These are phyloP conservation scores for Orthosia gothica DNA, from an alignment of 2,888 invertebrate genomes.

Conservation along the genomic window DNA sequence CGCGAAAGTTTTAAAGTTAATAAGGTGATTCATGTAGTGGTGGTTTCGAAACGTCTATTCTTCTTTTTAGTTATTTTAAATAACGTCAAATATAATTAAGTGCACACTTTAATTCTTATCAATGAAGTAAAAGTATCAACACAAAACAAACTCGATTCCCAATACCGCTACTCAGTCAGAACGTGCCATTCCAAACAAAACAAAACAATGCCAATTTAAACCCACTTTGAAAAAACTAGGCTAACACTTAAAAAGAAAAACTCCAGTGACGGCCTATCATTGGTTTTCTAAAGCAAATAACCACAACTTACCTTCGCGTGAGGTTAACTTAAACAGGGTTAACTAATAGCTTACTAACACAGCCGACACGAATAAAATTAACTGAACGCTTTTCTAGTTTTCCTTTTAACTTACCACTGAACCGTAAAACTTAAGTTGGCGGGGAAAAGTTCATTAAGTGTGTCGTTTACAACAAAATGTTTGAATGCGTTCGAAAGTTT, in stretches of 20 bases:
- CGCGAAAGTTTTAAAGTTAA: too few species aligned
- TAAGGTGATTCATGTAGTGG: too few species aligned
- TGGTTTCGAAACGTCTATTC: too few species aligned
- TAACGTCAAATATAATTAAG: not conserved
- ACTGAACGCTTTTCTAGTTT: conserved; percentile 61
- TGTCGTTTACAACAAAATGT: conserved; percentile 29
- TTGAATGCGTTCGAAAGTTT: conserved; percentile 33
- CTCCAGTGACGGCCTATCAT: conserved; percentile 44
- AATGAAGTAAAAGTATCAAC: conserved; percentile 10
- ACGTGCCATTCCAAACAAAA: conserved; percentile 43
- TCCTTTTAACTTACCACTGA: conserved; percentile 42
- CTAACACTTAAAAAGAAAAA: conserved; percentile 54
- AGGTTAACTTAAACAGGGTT: conserved; percentile 64
- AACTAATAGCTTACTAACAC: conserved; percentile 74
- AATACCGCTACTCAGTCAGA: conserved; percentile 32
- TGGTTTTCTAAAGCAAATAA: conserved; percentile 58
- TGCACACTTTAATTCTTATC: not conserved
- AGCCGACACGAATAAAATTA: conserved; percentile 73
- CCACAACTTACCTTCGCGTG: conserved; percentile 70
- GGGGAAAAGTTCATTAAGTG: conserved; percentile 27
- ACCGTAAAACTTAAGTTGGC: conserved; percentile 38
- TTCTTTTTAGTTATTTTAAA: too few species aligned
- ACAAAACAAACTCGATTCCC: conserved; percentile 20
- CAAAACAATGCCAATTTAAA: conserved; percentile 38
- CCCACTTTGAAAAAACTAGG: conserved; percentile 53